Base-by-base conservation (phyloP, 1,140 invertebrate genomes). In the Chymomyza costata region DNA sequence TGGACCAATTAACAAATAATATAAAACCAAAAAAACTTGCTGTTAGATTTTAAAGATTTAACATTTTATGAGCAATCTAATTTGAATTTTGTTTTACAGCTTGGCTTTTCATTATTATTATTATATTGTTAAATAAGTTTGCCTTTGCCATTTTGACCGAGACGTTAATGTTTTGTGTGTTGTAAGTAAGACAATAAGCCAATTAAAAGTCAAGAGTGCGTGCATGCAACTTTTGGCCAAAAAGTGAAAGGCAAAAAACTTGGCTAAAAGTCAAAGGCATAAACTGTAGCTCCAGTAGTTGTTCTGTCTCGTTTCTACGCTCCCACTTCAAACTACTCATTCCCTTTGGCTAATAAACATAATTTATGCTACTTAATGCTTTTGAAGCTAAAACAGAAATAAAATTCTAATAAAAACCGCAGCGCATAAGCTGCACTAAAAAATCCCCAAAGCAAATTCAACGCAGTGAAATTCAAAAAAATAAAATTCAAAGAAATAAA, bases 121-220 rank as follows among this genome's bases (percentile, higher is more conserved):
- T n/a, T n/a, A n/a, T n/a, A n/a, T n/a, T n/a, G n/a, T n/a, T n/a
- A n/a, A n/a, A n/a, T n/a, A n/a, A n/a, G n/a, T n/a, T n/a, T n/a
- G n/a, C n/a, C n/a, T n/a, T n/a, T n/a, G n/a, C n/a, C n/a, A n/a
- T n/a, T n/a, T n/a, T n/a, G 3, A 25, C 21, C 3, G 21, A 25
- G 8, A 25, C 21, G 21, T 25, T 25, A 47, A 31, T 18, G 41
- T 50, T 62, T 57, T 73, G 59, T 65, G 21, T 8, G 21, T 25
- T n/a, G n/a, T 48, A 70, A 76, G 38, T 44, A 45, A 73, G 31
- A 71, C 57, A 76, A 78, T 78, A 53, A 66, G 62, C 71, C 71
- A 76, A 76, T 76, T 78, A 78, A 78, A 63, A 63, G 50, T 60
- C 43, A 54, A 67, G 53, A 58, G 52, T 31, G 15, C 41, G 61